Conservation (phyloP, 2,888 invertebrate species). For the Ichneumoninae sp. region DNA sequence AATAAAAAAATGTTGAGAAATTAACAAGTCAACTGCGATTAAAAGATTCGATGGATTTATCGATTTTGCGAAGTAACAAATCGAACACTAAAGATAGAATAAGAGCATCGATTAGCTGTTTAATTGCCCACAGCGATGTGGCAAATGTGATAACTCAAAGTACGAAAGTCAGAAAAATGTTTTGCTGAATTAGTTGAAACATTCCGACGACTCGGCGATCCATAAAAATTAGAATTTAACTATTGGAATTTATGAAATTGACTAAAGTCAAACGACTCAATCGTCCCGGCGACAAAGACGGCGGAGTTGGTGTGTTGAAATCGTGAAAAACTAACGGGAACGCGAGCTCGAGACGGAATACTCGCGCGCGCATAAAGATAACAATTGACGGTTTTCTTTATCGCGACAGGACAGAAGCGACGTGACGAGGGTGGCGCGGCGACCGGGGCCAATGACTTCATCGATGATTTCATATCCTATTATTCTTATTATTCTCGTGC, state of each 20-base stretch:
- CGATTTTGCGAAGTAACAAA: neutral
- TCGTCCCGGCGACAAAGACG: slow-evolving; percentile 54
- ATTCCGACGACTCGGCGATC: neutral
- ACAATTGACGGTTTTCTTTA: slow-evolving; percentile 79
- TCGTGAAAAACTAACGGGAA: slow-evolving; percentile 26
- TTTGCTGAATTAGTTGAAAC: neutral
- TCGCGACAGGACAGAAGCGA: slow-evolving; percentile 65
- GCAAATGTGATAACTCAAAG: neutral
- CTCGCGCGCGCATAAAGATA: slow-evolving; percentile 75
- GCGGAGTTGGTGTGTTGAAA: slow-evolving; percentile 36
- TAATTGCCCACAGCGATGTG: neutral
- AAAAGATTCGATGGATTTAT: neutral
- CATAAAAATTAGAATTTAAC: neutral
- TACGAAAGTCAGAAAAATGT: neutral
- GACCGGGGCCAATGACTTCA: slow-evolving; percentile 77
- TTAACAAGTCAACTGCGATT: neutral
- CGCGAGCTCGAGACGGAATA: slow-evolving; percentile 42
- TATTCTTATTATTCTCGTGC: slow-evolving; percentile 28
- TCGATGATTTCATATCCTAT: slow-evolving; percentile 58
- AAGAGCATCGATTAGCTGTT: neutral
- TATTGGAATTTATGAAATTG: neutral
- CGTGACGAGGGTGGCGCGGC: slow-evolving; percentile 50
- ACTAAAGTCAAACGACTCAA: slow-evolving; percentile 49
- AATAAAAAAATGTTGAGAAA: neutral
- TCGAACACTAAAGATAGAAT: neutral